Base-by-base conservation (phyloP, 1,140 invertebrate species). In the Cyclargus thomasi region DNA sequence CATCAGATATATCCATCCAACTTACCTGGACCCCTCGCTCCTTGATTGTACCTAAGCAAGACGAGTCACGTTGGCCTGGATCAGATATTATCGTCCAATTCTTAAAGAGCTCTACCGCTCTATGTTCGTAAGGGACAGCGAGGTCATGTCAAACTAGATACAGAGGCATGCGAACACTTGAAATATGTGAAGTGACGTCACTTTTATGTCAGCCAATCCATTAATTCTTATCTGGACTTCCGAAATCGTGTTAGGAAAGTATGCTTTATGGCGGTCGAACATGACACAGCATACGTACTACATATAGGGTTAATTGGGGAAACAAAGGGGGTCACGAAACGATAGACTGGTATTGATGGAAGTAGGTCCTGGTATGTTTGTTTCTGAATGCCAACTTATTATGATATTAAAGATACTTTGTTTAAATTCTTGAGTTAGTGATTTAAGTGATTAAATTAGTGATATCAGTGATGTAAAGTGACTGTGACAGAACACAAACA, bases 121-220 rank as follows among this genome's bases (percentile, higher is more conserved):
- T 20, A 53, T 16, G 23, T 8, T 22, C 8, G 53, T 3, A 53
- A 21, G 22, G 20, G 22, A 53, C 11, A 22, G 39, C 23, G 5
- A 65, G 79, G 35, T 80, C 79, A 39, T n/a, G 2, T 57, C 74
- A 72, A 29, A 67, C 23, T 79, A 77, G 85, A 29, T 63, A 59
- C 35, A 39, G 23, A 20, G 75, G 76, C 84, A 87, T 86, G 85
- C 85, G 81, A 86, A 70, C 78, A 78, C 69, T 77, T 83, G 81
- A 90, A 88, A 87, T 88, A 88, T 90, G 87, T 88, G 83, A 72
- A 81, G 79, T 87, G 87, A 90, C 87, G 87, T 87, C 84, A 88
- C 87, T 85, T 88, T 88, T 87, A 87, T 90, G 86, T 88, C 85
- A 86, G 80, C 85, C 82, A 90, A 88, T 90, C 86, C 86, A 90